Percentiles rank a stretch among this genome's conserved stretches.
phyloP scores from a whole-genome alignment of 2,797 vertebrate species.

The Petrocephalus schoutedeni region DNA sequence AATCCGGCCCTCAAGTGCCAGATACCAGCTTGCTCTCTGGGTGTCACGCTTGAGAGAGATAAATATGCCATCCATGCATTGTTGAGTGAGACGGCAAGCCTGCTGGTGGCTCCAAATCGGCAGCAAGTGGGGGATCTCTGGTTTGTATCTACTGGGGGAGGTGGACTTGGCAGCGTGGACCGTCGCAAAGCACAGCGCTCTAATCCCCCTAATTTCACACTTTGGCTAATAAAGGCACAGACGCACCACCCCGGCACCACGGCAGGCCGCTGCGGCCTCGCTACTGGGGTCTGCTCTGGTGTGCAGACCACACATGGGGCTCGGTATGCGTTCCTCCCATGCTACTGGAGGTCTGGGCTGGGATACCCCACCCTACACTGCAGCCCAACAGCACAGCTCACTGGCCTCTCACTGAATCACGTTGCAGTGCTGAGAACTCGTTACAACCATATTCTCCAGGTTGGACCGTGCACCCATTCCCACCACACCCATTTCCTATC shows the following conservation, averaged over 20 bases:
- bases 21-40: conserved; percentile 41
- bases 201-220: background rate
- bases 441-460: background rate
- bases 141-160: background rate
- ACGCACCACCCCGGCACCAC: background rate
- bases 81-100: conserved; percentile 50
- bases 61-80: conserved; percentile 45
- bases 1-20: conserved; percentile 36
- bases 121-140: background rate
- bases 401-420: background rate
- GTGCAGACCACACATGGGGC: background rate
- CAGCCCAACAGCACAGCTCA: background rate
- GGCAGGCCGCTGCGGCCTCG: background rate
- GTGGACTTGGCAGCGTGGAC: background rate
- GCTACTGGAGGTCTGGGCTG: background rate
- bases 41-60: conserved; percentile 42
- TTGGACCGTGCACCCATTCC: background rate
- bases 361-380: background rate
- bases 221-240: background rate
- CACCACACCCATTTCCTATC: background rate
- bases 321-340: background rate
- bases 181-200: background rate
- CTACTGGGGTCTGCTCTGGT: background rate
- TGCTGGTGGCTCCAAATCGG: conserved; percentile 45
- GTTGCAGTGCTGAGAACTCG: background rate